phyloP scores from a whole-genome alignment of 2,888 invertebrate genomes.

The Hipparchia semele region DNA sequence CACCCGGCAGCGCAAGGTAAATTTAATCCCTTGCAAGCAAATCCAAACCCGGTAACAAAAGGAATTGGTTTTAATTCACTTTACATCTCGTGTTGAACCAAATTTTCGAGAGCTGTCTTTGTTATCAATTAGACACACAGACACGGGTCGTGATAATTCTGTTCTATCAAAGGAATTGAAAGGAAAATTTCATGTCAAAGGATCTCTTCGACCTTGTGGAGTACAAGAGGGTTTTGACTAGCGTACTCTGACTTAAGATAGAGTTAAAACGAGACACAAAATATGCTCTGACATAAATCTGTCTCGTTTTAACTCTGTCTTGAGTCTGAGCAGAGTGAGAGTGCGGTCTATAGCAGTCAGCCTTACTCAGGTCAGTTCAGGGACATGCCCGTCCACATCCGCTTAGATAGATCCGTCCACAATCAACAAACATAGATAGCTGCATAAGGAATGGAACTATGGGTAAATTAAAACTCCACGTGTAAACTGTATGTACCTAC shows the following conservation, averaged over 20 bases:
- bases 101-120: neutral
- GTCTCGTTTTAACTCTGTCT: too few species aligned
- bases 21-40: constrained; percentile 1
- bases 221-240: too few species aligned
- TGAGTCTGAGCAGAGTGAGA: too few species aligned
- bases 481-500: neutral
- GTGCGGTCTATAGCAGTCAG: too few species aligned
- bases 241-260: too few species aligned
- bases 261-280: too few species aligned
- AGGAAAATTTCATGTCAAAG: neutral
- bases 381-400: too few species aligned
- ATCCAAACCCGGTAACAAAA: neutral
- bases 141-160: neutral
- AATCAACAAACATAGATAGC: too few species aligned
- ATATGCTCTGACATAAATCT: too few species aligned
- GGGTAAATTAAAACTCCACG: neutral
- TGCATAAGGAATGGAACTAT: neutral
- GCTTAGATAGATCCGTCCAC: too few species aligned
- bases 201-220: too few species aligned
- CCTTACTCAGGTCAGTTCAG: too few species aligned
- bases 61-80: constrained; percentile 10
- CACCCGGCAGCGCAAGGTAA: neutral
- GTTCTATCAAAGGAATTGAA: neutral
- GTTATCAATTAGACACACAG: neutral
- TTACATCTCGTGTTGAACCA: constrained; percentile 1